Base-by-base conservation (phyloP, 2,888 invertebrate genomes). In the Heteropelma amictum region DNA sequence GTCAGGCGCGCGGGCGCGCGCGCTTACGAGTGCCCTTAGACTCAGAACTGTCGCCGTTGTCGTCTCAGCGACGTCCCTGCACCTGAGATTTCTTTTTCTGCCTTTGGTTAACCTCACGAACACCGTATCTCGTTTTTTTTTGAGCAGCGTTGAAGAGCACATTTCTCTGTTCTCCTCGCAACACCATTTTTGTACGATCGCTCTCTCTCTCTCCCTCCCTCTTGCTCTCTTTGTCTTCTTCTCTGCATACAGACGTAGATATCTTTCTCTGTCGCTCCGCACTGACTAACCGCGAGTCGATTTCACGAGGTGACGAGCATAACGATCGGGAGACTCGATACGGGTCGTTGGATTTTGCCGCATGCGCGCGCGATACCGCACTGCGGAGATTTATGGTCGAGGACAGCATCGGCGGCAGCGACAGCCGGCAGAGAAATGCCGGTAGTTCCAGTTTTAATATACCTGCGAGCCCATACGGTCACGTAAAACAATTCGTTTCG, bases 261-360 rank as follows among this genome's bases (percentile, higher is more conserved):
- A 47, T 72, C 54, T 75, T 51, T 68, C 54, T 73, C 67, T 35
- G 54, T 72, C 45, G 65, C 72, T 58, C 64, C 61, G 77, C 76
- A 69, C 78, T 65, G 77, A 79, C 80, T 78, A 81, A 75, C 74
- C 76, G 69, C 81, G 80, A 83, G 75, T 71, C 77, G 72, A 73
- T 77, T 77, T 77, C 76, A 72, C 72, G 72, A 77, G 76, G 76
- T 76, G 77, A 78, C 77, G 77, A 76, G 76, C 70, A 78, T 78
- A 78, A 78, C 76, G 76, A 78, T 71, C 75, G 71, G 75, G 75
- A 75, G 75, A 75, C 75, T 75, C 75, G 75, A 75, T 75, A 75
- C 75, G 75, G 75, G 75, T 75, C 75, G 76, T 65, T 70, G 73
- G 71, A 76, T 76, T 78, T 73, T 76, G 77, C 76, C 72, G 73